Conservation (phyloP, 2,888 invertebrate species). For the Drosophila picticornis region DNA sequence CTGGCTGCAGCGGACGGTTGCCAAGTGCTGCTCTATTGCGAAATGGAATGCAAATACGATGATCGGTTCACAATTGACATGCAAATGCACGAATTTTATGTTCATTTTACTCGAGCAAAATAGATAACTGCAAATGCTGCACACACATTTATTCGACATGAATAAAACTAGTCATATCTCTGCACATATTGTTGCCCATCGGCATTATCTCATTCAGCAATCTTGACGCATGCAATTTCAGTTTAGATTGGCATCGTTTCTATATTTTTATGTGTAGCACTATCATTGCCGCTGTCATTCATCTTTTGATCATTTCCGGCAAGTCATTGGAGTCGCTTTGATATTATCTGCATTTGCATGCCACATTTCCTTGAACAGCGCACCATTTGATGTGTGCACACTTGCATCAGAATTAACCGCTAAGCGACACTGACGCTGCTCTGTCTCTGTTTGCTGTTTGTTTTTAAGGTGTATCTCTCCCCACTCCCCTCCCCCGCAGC, state of each 20-base stretch:
- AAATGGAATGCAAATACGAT: constrained; percentile 25
- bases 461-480: constrained; percentile 55
- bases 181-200: neutral
- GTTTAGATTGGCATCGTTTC: constrained; percentile 16
- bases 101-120: neutral
- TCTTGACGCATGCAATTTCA: constrained; percentile 20
- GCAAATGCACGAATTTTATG: constrained; percentile 15
- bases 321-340: constrained; percentile 22
- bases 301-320: constrained; percentile 40
- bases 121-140: neutral
- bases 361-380: constrained; percentile 15
- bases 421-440: constrained; percentile 32
- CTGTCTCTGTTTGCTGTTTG: constrained; percentile 31
- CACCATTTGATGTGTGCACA: constrained; percentile 32
- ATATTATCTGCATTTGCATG: constrained; percentile 12
- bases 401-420: constrained; percentile 48
- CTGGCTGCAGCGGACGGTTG: constrained; percentile 48
- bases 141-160: neutral
- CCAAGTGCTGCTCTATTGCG: constrained; percentile 47
- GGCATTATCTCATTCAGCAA: neutral
- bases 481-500: constrained; percentile 30
- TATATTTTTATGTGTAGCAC: constrained; percentile 2
- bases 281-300: constrained; percentile 30
- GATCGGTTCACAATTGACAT: constrained; percentile 24
- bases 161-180: constrained; percentile 7